Percentiles rank a stretch among this genome's conserved stretches.
Conservation (phyloP, 2,797 vertebrate genomes). For the Bufotes viridis region DNA sequence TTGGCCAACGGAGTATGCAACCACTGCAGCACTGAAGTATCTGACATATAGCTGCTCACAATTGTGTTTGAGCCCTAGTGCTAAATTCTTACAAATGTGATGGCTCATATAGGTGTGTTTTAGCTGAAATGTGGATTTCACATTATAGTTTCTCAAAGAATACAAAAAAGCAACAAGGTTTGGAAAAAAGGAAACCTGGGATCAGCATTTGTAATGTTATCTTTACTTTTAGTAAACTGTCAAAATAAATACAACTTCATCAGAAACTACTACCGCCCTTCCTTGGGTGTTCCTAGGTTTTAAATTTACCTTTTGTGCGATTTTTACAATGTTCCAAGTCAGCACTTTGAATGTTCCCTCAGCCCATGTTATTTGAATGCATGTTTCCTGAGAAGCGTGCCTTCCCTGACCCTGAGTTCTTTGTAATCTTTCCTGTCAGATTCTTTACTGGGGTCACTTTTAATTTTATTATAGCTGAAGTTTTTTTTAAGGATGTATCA, state of each 20-base stretch:
- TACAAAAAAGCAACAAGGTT: background rate
- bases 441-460: slow-evolving; percentile 16
- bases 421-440: slow-evolving; percentile 51
- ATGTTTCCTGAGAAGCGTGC: slow-evolving; percentile 49
- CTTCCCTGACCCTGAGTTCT: slow-evolving; percentile 31
- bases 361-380: slow-evolving; percentile 36
- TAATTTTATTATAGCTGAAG: background rate
- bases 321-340: slow-evolving; percentile 22
- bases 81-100: no score
- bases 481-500: background rate
- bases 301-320: slow-evolving; percentile 37
- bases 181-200: background rate
- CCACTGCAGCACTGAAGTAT: no score
- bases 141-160: background rate
- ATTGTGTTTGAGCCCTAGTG: no score
- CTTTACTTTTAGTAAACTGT: slow-evolving; percentile 48
- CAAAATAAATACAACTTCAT: slow-evolving; percentile 50
- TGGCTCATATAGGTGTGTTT: background rate
- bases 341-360: slow-evolving; percentile 50
- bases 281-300: slow-evolving; percentile 46
- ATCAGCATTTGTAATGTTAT: slow-evolving; percentile 40
- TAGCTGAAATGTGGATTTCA: background rate
- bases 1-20: no score
- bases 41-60: no score
- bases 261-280: slow-evolving; percentile 45